Evolutionary conservation across 2,888 invertebrate genomes (phyloP).

Genomic region (Machimus atricapillus): DNA sequence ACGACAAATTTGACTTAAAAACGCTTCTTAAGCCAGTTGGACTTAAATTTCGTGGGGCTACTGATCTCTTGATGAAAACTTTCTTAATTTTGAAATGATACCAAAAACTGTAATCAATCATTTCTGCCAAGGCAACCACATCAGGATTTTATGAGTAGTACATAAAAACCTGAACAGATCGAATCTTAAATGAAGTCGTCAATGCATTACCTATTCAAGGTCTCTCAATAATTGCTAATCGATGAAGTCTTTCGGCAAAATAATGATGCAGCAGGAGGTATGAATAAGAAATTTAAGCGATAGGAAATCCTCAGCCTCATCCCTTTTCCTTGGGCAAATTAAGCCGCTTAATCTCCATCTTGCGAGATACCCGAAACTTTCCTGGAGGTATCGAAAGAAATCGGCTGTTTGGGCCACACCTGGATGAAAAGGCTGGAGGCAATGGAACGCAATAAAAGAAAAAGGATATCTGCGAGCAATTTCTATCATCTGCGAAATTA

Average conservation of each 20-base stretch:
- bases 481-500: constrained; percentile 22
- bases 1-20: too few relatives aligned
- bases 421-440: neutral
- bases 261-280: neutral
- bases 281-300: neutral
- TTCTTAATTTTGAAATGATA: too few relatives aligned
- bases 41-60: too few relatives aligned
- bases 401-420: constrained; percentile 2
- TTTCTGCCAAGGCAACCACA: neutral
- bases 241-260: constrained; percentile 3
- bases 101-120: neutral
- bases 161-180: neutral
- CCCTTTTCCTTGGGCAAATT: neutral
- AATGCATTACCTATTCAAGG: constrained; percentile 6
- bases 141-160: neutral
- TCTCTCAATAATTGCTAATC: constrained; percentile 1
- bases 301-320: neutral
- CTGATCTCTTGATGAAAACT: too few relatives aligned
- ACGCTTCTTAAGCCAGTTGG: too few relatives aligned
- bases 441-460: neutral
- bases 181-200: neutral
- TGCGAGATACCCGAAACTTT: neutral
- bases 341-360: neutral
- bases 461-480: constrained; percentile 14
- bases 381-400: neutral